Conservation (phyloP, 1,140 invertebrate genomes). For the Neomicropteryx cornuta region DNA sequence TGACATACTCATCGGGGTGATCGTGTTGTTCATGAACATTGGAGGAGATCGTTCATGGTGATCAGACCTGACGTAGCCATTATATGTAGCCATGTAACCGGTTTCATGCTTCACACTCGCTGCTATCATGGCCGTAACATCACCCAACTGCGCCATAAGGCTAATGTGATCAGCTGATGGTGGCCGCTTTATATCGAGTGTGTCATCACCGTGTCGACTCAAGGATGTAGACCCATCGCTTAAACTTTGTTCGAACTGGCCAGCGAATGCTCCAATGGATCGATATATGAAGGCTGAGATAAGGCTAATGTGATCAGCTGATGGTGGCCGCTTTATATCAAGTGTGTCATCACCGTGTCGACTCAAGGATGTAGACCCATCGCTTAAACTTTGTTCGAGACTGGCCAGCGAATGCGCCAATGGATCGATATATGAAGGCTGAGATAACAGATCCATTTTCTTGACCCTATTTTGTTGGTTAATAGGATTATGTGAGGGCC, state of each 20-base stretch:
- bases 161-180: constrained; percentile 20
- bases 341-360: constrained; percentile 23
- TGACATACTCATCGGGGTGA: constrained; percentile 34
- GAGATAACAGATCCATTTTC: constrained; percentile 28
- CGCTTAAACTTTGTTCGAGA: constrained; percentile 46
- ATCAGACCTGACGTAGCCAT: constrained; percentile 42
- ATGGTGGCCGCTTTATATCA: constrained; percentile 8
- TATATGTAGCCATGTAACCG: constrained; percentile 29
- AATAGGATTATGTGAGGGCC: constrained; percentile 16
- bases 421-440: constrained; percentile 41
- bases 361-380: constrained; percentile 27
- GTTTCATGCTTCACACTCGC: constrained; percentile 26
- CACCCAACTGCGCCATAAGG: constrained; percentile 33
- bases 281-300: constrained; percentile 36
- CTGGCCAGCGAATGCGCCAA: constrained; percentile 53
- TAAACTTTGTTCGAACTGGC: constrained; percentile 49
- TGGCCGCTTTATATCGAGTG: constrained; percentile 15
- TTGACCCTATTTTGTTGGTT: constrained; percentile 28
- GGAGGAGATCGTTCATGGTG: constrained; percentile 23
- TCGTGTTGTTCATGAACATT: constrained; percentile 40
- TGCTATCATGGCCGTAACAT: constrained; percentile 30
- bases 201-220: constrained; percentile 24
- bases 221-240: constrained; percentile 30
- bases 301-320: constrained; percentile 23
- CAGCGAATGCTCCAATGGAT: constrained; percentile 54